These are phyloP conservation scores for Geophilus truncorum DNA, from an alignment of 2,888 invertebrate species.

Conservation along the genomic window DNA sequence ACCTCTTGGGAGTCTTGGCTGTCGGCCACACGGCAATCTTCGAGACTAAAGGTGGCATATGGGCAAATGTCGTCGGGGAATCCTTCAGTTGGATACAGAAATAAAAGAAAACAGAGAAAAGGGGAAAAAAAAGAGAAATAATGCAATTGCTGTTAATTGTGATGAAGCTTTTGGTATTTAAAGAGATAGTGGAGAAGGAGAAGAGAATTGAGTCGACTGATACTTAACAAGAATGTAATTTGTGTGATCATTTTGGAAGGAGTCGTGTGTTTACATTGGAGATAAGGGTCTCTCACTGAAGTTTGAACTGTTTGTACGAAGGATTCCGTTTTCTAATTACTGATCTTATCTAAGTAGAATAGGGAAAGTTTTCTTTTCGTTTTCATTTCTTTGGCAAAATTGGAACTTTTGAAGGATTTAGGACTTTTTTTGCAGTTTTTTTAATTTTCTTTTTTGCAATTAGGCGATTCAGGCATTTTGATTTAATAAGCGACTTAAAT, in stretches of 20 bases:
- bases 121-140: background rate
- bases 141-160: background rate
- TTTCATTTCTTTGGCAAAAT: background rate
- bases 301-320: constrained; percentile 7
- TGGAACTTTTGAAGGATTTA: background rate
- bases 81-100: background rate
- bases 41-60: constrained; percentile 36
- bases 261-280: constrained; percentile 1
- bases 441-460: background rate
- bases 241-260: background rate
- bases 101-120: background rate
- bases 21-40: constrained; percentile 33
- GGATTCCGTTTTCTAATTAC: background rate
- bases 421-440: background rate
- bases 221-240: constrained; percentile 14
- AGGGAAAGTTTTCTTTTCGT: background rate
- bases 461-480: background rate
- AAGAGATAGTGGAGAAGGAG: background rate
- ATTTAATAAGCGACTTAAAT: background rate
- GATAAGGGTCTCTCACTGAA: background rate
- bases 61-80: constrained; percentile 37
- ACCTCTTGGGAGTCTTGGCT: constrained; percentile 23
- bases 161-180: background rate
- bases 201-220: background rate
- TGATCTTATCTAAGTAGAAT: background rate